A percentile compares a stretch with the other conserved stretches of the same genome.
Conservation (phyloP, 2,888 invertebrate species). For the Panopea generosa region DNA sequence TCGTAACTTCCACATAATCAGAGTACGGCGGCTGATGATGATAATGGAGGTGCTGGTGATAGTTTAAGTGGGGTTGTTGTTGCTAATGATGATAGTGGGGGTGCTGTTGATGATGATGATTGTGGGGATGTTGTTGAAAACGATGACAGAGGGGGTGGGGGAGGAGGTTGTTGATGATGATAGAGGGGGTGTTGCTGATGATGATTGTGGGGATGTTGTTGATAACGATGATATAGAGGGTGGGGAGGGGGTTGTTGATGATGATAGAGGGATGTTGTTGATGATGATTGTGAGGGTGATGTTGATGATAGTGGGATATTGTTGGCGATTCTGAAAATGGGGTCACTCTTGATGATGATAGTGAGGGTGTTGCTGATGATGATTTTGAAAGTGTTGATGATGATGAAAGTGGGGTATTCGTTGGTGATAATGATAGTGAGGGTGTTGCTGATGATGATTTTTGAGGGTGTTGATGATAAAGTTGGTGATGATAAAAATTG, state of each 20-base stretch:
- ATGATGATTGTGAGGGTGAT: not conserved
- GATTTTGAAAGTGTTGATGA: too few relatives aligned
- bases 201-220: not conserved
- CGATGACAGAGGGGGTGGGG: not conserved
- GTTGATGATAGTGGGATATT: not conserved
- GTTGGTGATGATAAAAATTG: too few relatives aligned
- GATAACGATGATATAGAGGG: not conserved
- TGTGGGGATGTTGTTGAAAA: not conserved
- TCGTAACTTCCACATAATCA: too few relatives aligned
- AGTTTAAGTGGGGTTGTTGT: not conserved
- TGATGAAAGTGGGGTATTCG: too few relatives aligned
- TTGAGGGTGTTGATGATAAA: too few relatives aligned
- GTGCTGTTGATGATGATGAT: not conserved
- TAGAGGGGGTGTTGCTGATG: too few relatives aligned
- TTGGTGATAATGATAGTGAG: too few relatives aligned
- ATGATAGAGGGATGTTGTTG: not conserved
- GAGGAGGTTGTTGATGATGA: slow-evolving; percentile 2
- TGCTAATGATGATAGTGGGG: too few relatives aligned
- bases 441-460: too few relatives aligned
- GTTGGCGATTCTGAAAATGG: not conserved
- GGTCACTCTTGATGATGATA: too few relatives aligned
- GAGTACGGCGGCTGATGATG: too few relatives aligned
- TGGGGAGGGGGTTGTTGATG: not conserved
- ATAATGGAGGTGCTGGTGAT: not conserved
- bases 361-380: too few relatives aligned